Conservation (phyloP, 2,888 invertebrate genomes). For the Trilocha varians region DNA sequence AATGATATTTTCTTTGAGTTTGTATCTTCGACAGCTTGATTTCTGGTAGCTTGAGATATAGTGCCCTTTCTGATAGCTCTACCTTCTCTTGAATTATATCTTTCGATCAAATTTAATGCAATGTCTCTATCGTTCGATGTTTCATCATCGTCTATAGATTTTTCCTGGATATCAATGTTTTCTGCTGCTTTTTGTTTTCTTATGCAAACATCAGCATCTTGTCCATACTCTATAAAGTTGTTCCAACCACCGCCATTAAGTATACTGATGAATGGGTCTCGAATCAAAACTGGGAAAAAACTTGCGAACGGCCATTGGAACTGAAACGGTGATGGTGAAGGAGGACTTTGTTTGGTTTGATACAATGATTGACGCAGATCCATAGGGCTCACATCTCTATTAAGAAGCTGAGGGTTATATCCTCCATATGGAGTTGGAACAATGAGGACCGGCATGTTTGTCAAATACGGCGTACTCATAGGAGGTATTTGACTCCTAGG, state of each 20-base stretch:
- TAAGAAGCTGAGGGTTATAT: too few species aligned
- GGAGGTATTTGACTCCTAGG: conserved; percentile 18
- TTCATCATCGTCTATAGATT: conserved; percentile 5
- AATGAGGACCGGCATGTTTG: conserved; percentile 44
- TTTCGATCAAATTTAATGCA: neutral
- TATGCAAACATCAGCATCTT: conserved; percentile 67
- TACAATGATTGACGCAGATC: conserved; percentile 19
- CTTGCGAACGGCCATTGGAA: conserved; percentile 67
- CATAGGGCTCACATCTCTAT: conserved; percentile 18
- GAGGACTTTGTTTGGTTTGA: conserved; percentile 37
- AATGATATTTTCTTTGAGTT: conserved; percentile 37
- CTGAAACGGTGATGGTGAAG: conserved; percentile 29
- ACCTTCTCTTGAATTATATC: conserved; percentile 25
- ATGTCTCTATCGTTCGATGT: neutral
- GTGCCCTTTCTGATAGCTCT: conserved; percentile 49
- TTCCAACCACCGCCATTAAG: conserved; percentile 65
- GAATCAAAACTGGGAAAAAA: conserved; percentile 71
- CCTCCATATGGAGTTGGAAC: conserved; percentile 28
- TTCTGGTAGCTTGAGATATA: conserved; percentile 23
- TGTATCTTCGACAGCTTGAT: conserved; percentile 27
- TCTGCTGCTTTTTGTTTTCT: conserved; percentile 41
- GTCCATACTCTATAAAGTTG: conserved; percentile 74
- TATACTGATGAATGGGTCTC: conserved; percentile 69
- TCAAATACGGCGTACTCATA: conserved; percentile 35
- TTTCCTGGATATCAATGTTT: conserved; percentile 4